These are phyloP conservation scores for Mythimna loreyi DNA, from an alignment of 2,888 invertebrate species.

Conservation along the genomic window DNA sequence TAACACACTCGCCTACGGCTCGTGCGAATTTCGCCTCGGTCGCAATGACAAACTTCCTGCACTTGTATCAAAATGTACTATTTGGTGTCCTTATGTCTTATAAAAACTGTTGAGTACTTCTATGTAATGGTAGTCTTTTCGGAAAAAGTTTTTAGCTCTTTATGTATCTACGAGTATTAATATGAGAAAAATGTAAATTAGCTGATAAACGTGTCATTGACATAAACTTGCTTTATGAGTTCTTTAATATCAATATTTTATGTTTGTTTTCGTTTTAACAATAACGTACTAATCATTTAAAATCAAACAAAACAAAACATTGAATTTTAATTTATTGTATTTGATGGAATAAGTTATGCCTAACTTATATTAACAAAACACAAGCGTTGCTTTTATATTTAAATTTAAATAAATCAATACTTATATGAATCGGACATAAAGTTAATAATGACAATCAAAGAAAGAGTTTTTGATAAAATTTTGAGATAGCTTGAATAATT, in stretches of 20 bases:
- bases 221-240: too few species aligned
- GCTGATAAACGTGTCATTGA: not conserved
- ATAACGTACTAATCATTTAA: too few species aligned
- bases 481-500: not conserved
- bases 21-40: too few species aligned
- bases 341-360: not conserved
- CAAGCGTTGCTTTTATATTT: too few species aligned
- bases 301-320: too few species aligned
- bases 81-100: too few species aligned
- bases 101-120: constrained; percentile 14
- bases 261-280: too few species aligned
- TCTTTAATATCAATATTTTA: too few species aligned
- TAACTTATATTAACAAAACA: too few species aligned
- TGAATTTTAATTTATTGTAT: not conserved
- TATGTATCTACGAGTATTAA: constrained; percentile 13
- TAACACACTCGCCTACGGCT: too few species aligned
- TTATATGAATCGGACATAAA: constrained; percentile 46
- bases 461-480: constrained; percentile 46
- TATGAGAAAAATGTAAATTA: not conserved
- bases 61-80: too few species aligned
- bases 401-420: not conserved
- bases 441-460: constrained; percentile 43
- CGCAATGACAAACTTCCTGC: too few species aligned
- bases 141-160: constrained; percentile 57
- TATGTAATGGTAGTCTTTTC: constrained; percentile 67